Conservation (phyloP, 2,113 vertebrate species). For the Melanerpes aurifrons region DNA sequence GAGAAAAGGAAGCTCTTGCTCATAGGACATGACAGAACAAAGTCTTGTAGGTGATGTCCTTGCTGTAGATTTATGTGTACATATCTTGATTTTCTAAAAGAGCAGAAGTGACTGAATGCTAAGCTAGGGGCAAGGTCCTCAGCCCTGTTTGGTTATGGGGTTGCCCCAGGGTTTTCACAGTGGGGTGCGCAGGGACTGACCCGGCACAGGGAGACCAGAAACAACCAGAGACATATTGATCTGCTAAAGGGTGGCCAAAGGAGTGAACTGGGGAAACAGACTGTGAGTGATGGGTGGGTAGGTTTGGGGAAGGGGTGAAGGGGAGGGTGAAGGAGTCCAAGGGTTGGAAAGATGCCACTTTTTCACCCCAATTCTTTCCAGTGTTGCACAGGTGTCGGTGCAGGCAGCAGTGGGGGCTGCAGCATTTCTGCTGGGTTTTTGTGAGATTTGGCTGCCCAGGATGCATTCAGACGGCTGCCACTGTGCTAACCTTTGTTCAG, state of each 20-base stretch:
- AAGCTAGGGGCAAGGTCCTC: background rate
- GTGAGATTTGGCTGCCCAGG: background rate
- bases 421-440: background rate
- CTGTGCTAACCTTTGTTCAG: background rate
- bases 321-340: fast-evolving
- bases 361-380: fast-evolving
- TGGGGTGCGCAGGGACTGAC: background rate
- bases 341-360: background rate
- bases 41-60: background rate
- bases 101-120: background rate
- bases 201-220: background rate
- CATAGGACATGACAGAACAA: background rate
- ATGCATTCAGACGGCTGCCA: background rate
- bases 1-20: background rate
- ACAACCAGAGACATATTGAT: background rate
- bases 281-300: background rate
- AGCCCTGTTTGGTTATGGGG: background rate
- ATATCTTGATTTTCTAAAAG: background rate
- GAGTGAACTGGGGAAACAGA: fast-evolving
- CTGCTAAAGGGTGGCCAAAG: background rate
- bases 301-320: background rate
- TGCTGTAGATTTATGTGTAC: background rate
- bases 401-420: background rate
- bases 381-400: background rate
- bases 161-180: background rate